Percentiles rank a stretch among this genome's conserved stretches.
These are phyloP conservation scores for Pyrocoelia pectoralis DNA, from an alignment of 2,888 invertebrate species.

Conservation along the genomic window DNA sequence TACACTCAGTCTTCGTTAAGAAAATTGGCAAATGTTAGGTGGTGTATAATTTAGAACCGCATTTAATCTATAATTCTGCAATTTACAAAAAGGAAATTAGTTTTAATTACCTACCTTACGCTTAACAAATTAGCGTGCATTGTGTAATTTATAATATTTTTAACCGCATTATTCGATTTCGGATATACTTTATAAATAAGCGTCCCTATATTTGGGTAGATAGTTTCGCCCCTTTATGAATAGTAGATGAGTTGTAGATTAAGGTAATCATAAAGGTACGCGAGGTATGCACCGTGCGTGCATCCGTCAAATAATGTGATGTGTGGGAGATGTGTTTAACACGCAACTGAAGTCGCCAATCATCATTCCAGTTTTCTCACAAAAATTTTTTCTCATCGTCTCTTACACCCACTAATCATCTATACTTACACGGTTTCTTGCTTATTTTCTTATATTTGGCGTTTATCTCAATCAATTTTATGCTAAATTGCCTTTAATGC, in stretches of 20 bases:
- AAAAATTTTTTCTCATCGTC: conserved; percentile 44
- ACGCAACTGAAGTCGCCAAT: conserved; percentile 46
- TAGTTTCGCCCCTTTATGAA: conserved; percentile 38
- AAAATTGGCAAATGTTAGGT: conserved; percentile 25
- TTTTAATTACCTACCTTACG: background rate
- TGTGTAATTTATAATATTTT: too few species aligned
- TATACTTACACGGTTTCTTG: background rate
- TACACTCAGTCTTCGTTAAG: conserved; percentile 38
- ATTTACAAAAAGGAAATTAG: conserved; percentile 21
- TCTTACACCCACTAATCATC: conserved; percentile 36
- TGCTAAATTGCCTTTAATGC: conserved; percentile 16
- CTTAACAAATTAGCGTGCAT: conserved; percentile 39
- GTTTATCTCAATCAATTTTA: conserved; percentile 23
- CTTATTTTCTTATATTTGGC: conserved; percentile 14
- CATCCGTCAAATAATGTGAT: conserved; percentile 42
- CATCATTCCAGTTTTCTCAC: conserved; percentile 47
- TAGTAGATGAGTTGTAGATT: conserved; percentile 45
- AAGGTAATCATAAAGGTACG: conserved; percentile 48
- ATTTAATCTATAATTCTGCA: conserved; percentile 27
- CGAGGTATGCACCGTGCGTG: conserved; percentile 48
- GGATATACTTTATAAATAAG: conserved; percentile 10
- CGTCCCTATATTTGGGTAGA: conserved; percentile 18
- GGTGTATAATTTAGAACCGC: conserved; percentile 34
- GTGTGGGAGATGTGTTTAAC: conserved; percentile 47
- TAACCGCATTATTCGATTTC: background rate